Evolutionary conservation across 2,888 invertebrate species (phyloP), one percentile per base, ranked within the genome.

Genomic region (Exephanes ischioxanthus): DNA sequence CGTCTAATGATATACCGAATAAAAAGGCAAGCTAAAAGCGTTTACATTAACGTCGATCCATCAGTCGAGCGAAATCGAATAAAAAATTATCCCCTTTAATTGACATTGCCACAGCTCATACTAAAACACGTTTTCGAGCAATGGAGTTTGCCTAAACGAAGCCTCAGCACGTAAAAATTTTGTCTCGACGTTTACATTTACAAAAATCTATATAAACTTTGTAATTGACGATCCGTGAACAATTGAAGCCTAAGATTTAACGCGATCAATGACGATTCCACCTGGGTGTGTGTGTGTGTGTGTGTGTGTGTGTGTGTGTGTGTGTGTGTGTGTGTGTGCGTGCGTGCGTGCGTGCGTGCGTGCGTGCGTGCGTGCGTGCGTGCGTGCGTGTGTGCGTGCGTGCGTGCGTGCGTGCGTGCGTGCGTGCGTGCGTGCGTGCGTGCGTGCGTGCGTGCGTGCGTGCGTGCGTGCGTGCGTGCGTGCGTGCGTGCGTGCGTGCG

Each of bases 1-100:
- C 30, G 61, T 41, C 85, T 88, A 88, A 84, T 88, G 88, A 88
- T 88, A 88, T 88, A 87, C 86, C 85, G 82, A 85, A 86, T 84
- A 76, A 83, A 84, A 88, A 87, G 88, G 86, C 88, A 85, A 84
- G 80, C 86, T 88, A 85, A 63, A 71, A 73, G 55, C 83, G 72
- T 68, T 83, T 80, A 81, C 77, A 66, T 55, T 66, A 84, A 84
- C 68, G 68, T 66, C 33, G 72, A 80, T 68, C 58, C 41, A 72
- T 72, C 26, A 53, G 30, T 33, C 67, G 77, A 76, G 26, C 33
- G 30, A 51, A 76, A 80, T 48, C 66, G 45, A 79, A 75, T 76
- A 66, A 45, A 26, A 41, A 53, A 61, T 22, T 30, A 55, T 48
- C 37, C 16, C 11, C 53, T 16, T 66, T 85, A 85, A 85, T 85